phyloP scores from a whole-genome alignment of 2,888 invertebrate genomes.

The Meliscaeva auricollis region DNA sequence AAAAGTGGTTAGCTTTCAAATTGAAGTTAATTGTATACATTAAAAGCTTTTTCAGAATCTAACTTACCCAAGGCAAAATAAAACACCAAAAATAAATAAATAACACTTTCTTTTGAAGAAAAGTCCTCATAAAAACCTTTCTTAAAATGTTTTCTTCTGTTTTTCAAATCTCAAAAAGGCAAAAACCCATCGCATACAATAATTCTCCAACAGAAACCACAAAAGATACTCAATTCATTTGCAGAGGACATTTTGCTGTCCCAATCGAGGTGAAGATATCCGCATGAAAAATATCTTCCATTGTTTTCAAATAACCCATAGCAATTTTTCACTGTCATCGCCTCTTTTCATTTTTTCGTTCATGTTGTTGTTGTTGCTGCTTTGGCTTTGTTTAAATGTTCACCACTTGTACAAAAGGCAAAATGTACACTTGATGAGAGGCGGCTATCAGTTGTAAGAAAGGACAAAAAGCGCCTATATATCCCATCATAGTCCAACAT shows the following conservation, averaged over 20 bases:
- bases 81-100: too few species aligned
- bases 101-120: too few species aligned
- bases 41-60: too few species aligned
- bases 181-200: constrained; percentile 15
- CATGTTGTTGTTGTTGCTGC: background rate
- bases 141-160: too few species aligned
- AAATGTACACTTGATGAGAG: background rate
- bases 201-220: constrained; percentile 7
- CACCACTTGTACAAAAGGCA: constrained; percentile 13
- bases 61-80: too few species aligned
- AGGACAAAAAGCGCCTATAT: constrained; percentile 29
- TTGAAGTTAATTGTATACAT: too few species aligned
- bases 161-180: constrained; percentile 13
- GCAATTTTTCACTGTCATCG: constrained; percentile 48
- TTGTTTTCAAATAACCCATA: constrained; percentile 47
- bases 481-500: constrained; percentile 43
- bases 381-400: background rate
- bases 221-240: constrained; percentile 27
- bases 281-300: constrained; percentile 42
- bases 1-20: too few species aligned
- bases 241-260: constrained; percentile 23
- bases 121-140: too few species aligned
- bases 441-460: background rate
- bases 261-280: constrained; percentile 29
- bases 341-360: constrained; percentile 6